phyloP scores from a whole-genome alignment of 2,113 vertebrate species.

The Neofelis nebulosa region DNA sequence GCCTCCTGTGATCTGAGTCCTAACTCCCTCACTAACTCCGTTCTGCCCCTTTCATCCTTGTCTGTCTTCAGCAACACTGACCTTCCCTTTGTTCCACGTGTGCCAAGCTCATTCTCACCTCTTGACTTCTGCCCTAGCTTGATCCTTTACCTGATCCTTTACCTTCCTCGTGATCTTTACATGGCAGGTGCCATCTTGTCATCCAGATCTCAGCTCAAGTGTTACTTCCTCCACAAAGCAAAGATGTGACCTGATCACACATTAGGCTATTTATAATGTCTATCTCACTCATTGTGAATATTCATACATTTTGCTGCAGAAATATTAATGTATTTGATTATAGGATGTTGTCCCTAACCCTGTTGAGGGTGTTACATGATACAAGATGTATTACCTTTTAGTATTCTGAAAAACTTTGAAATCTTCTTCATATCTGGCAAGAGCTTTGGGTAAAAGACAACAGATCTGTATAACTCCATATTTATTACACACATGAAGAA shows the following conservation, averaged over 20 bases:
- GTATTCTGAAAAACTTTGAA: neutral
- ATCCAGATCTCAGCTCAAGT: neutral
- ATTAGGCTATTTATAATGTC: neutral
- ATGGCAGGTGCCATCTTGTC: neutral
- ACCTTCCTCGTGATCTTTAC: neutral
- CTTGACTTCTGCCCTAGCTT: neutral
- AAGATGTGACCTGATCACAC: neutral
- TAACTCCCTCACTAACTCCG: neutral
- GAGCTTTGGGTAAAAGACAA: neutral
- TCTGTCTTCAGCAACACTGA: neutral
- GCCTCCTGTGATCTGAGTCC: neutral
- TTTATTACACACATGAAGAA: slow-evolving; percentile 18
- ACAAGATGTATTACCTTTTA: neutral
- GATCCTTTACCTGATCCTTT: too few species aligned
- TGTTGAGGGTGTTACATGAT: neutral
- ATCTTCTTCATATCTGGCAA: neutral
- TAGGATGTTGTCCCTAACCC: neutral
- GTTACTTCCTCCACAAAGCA: neutral
- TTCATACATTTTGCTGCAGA: neutral
- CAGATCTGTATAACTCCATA: neutral
- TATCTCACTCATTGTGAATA: neutral
- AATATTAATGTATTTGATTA: slow-evolving; percentile 9
- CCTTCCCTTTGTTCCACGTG: neutral
- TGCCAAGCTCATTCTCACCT: neutral
- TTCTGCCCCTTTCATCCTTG: neutral